Evolutionary conservation across 1,140 invertebrate species (phyloP).

Genomic region (Eciton burchellii): DNA sequence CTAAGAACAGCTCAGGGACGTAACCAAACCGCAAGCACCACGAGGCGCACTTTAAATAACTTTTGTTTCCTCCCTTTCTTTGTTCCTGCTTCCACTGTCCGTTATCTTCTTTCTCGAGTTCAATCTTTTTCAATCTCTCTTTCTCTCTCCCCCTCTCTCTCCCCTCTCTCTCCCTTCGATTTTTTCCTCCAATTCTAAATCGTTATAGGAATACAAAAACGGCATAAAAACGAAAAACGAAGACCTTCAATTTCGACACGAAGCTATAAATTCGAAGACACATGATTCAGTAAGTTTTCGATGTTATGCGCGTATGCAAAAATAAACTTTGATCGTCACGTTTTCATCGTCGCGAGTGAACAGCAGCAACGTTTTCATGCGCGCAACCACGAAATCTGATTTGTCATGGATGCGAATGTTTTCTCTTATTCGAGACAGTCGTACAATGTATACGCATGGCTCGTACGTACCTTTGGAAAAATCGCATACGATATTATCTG

Average conservation of each 20-base stretch:
- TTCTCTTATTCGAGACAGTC: not conserved
- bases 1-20: conserved; percentile 75
- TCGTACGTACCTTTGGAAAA: too few relatives aligned
- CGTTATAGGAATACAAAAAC: too few relatives aligned
- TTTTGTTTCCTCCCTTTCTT: conserved; percentile 7
- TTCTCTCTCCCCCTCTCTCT: too few relatives aligned
- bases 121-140: too few relatives aligned
- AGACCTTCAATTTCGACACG: not conserved
- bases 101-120: too few relatives aligned
- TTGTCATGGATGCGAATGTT: conserved; percentile 20
- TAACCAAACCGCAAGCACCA: conserved; percentile 52
- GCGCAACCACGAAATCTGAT: conserved; percentile 22
- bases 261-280: too few relatives aligned
- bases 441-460: conserved; percentile 5
- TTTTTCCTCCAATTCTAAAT: too few relatives aligned
- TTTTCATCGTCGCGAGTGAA: not conserved
- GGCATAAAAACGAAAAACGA: too few relatives aligned
- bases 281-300: too few relatives aligned
- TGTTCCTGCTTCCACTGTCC: not conserved
- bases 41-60: conserved; percentile 6
- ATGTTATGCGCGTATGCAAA: not conserved
- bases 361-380: not conserved
- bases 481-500: not conserved
- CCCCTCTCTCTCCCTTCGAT: too few relatives aligned
- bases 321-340: not conserved